A percentile compares a stretch with the other conserved stretches of the same genome.
phyloP scores from a whole-genome alignment of 2,888 invertebrate genomes.

The Dromius quadrimaculatus region DNA sequence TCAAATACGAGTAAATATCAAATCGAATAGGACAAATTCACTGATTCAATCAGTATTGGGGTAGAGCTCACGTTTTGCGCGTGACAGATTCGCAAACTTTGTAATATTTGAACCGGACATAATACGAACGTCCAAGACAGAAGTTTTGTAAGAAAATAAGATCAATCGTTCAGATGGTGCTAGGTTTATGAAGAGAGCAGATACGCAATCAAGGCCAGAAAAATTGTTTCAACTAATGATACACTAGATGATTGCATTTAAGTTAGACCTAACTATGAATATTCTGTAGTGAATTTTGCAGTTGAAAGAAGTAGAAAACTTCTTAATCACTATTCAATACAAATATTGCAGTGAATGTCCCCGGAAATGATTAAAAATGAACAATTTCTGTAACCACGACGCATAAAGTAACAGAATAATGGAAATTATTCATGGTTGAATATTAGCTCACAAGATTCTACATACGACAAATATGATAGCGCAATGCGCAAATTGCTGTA shows the following conservation, averaged over 20 bases:
- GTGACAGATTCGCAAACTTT: conserved; percentile 45
- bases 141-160: conserved; percentile 19
- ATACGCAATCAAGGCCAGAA: too few relatives aligned
- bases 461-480: neutral
- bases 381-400: conserved; percentile 1
- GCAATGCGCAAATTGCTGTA: too few relatives aligned
- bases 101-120: conserved; percentile 40
- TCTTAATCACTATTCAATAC: too few relatives aligned
- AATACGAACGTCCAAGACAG: conserved; percentile 27
- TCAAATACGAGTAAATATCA: conserved; percentile 43
- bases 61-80: conserved; percentile 34
- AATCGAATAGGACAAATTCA: conserved; percentile 43
- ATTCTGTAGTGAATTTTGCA: too few relatives aligned
- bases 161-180: conserved; percentile 4
- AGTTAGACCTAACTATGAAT: too few relatives aligned
- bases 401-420: conserved; percentile 3
- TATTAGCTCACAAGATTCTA: neutral
- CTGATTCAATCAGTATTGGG: conserved; percentile 45
- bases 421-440: neutral
- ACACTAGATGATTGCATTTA: too few relatives aligned
- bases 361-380: neutral
- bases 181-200: neutral
- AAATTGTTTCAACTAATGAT: too few relatives aligned
- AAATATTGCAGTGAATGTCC: neutral
- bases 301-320: too few relatives aligned